Evolutionary conservation across 92 coral and sea anemone genomes (phyloP), one percentile per base, ranked within the genome.

Genomic region (Paramuricea clavata): DNA sequence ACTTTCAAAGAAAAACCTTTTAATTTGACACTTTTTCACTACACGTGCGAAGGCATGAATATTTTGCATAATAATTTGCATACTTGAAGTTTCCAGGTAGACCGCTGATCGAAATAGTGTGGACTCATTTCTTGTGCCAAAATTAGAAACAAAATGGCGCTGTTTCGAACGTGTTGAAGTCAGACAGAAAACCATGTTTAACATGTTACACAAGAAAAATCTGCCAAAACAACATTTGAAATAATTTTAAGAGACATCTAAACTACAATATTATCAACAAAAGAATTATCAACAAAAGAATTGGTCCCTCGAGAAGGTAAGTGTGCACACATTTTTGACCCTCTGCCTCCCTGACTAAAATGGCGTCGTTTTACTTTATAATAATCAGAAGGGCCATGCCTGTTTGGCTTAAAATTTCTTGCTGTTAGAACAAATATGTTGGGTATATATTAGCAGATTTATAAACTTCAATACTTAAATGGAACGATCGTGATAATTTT

Each of bases 301-400:
- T 65, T 65, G 10, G 72, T 28, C 72, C 72, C 72, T 65, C 39
- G 72, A 27, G 22, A 28, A 65, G 41, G 72, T 65, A 65, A 65
- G 72, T 27, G 39, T 65, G 72, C 72, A 65, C 41, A 65, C 25
- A 27, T 65, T 26, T 65, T 65, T 65, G 68, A 31, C 32, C 68
- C 28, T 28, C 32, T 22, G 31, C 31, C 68, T 8, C 68, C 68
- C 68, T 60, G 34, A 21, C 42, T 39, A 27, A 54, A 54, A 47
- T 23, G n/a, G n/a, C n/a, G n/a, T n/a, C n/a, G n/a, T n/a, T n/a
- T n/a, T n/a, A n/a, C n/a, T n/a, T n/a, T n/a, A n/a, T n/a, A n/a
- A n/a, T n/a, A n/a, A n/a, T n/a, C n/a, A n/a, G n/a, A n/a, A n/a
- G n/a, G n/a, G n/a, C n/a, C n/a, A n/a, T n/a, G n/a, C n/a, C n/a